These are phyloP conservation scores for Delichon dasypus DNA, from an alignment of 2,797 vertebrate genomes.

Conservation along the genomic window DNA sequence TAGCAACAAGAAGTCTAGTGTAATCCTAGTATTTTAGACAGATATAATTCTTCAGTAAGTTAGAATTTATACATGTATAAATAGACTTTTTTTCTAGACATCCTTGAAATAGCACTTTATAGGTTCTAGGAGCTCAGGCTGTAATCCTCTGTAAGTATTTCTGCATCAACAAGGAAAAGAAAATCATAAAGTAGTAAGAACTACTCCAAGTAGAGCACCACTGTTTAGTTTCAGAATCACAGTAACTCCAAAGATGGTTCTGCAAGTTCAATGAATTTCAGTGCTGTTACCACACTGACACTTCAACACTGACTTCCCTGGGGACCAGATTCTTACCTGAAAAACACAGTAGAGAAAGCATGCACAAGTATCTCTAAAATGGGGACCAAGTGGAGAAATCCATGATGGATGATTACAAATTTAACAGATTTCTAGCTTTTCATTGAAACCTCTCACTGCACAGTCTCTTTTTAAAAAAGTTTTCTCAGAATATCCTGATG, in stretches of 20 bases:
- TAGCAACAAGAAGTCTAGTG: background rate
- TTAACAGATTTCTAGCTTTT: background rate
- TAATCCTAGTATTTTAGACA: background rate
- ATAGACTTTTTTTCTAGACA: background rate
- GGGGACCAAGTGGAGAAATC: background rate
- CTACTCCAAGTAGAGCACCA: background rate
- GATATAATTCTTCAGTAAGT: background rate
- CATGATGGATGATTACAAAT: background rate
- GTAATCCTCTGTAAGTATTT: background rate
- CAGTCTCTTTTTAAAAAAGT: background rate
- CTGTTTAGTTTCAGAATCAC: background rate
- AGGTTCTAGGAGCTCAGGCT: background rate
- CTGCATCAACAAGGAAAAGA: background rate
- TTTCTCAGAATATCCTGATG: background rate
- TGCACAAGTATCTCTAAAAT: background rate
- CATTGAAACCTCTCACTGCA: background rate
- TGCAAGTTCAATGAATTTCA: background rate
- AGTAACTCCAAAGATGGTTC: background rate
- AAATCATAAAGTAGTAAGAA: background rate
- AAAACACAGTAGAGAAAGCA: background rate
- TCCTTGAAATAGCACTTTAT: background rate
- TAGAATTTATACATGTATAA: background rate
- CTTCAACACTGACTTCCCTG: background rate
- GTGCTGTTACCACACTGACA: background rate
- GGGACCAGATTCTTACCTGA: background rate